phyloP scores from a whole-genome alignment of 2,113 vertebrate species.

The Neodontobutis hainanensis region DNA sequence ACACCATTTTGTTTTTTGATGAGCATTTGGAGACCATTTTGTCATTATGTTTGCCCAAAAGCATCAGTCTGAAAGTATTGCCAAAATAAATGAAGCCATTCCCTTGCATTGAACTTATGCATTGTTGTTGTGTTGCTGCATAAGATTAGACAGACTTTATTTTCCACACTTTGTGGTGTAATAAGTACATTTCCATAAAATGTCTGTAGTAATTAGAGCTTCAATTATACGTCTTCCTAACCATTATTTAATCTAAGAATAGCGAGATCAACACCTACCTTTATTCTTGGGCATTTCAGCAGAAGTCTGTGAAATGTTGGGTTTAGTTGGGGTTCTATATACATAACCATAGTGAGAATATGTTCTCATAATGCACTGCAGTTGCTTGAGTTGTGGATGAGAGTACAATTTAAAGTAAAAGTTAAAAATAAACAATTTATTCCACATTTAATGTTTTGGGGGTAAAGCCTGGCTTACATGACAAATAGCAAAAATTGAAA shows the following conservation, averaged over 20 bases:
- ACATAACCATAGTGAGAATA: neutral
- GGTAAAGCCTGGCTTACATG: too few relatives aligned
- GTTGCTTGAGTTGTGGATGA: neutral
- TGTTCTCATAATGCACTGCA: neutral
- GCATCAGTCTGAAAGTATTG: too few relatives aligned
- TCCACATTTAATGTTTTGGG: neutral
- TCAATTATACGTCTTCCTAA: neutral
- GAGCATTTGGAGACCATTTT: too few relatives aligned
- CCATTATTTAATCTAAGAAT: constrained; percentile 8
- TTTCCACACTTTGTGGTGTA: neutral
- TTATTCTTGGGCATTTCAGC: neutral
- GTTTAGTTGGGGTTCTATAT: constrained; percentile 9
- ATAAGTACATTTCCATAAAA: constrained; percentile 12
- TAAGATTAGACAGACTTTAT: neutral
- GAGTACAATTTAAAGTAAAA: neutral
- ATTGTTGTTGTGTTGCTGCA: neutral
- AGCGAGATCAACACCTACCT: neutral
- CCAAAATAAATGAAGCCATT: too few relatives aligned
- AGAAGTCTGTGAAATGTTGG: neutral
- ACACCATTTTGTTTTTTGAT: too few relatives aligned
- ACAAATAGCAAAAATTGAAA: neutral
- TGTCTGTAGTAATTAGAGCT: neutral
- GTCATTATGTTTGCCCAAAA: too few relatives aligned
- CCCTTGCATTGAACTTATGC: neutral
- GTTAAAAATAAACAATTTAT: too few relatives aligned